Evolutionary conservation across 2,888 invertebrate species (phyloP).

Genomic region (Lithophane socia): DNA sequence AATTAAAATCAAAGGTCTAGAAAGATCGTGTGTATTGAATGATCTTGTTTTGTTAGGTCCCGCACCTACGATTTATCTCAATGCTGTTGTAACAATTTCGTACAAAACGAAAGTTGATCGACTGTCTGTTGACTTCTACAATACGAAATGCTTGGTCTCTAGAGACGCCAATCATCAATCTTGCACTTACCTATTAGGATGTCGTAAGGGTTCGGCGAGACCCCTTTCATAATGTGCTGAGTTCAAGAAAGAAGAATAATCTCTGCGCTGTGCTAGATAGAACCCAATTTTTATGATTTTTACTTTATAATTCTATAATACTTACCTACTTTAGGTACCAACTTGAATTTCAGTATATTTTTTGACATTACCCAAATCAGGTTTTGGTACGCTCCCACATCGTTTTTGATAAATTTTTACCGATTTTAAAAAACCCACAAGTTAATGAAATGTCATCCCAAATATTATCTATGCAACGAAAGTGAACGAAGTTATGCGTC

Average conservation of each 20-base stretch:
- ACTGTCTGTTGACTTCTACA: neutral
- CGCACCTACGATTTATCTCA: conserved; percentile 2
- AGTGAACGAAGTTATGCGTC: too few relatives aligned
- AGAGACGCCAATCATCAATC: neutral
- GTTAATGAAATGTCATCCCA: too few relatives aligned
- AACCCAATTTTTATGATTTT: neutral
- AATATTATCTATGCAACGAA: too few relatives aligned
- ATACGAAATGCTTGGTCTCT: conserved; percentile 17
- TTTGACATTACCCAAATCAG: too few relatives aligned
- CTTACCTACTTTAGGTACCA: neutral
- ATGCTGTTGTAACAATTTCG: conserved; percentile 23
- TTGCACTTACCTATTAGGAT: conserved; percentile 6
- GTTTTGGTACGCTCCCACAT: too few relatives aligned
- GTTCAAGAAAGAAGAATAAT: neutral
- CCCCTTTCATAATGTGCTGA: neutral
- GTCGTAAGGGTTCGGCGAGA: neutral
- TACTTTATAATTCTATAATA: neutral
- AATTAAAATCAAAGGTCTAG: neutral
- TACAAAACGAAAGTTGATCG: conserved; percentile 7
- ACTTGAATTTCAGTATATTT: neutral
- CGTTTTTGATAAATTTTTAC: too few relatives aligned
- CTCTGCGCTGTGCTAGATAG: neutral
- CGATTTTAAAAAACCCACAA: too few relatives aligned
- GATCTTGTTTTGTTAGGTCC: conserved; percentile 11
- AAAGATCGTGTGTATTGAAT: too few relatives aligned